Base-by-base conservation (phyloP, 2,797 vertebrate genomes). In the Oreochromis grahami region DNA sequence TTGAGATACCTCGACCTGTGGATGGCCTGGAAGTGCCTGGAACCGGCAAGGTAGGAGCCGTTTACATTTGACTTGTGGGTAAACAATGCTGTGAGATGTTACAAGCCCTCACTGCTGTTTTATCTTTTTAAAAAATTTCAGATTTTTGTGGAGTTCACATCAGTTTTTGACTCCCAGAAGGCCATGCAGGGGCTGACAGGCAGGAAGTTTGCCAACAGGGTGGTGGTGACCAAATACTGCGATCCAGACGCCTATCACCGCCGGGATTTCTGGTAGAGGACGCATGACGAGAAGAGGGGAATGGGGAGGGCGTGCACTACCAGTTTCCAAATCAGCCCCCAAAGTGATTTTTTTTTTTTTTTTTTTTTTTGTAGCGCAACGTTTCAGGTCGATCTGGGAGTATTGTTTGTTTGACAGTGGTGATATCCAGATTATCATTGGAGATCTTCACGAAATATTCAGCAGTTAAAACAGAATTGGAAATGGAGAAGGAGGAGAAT, bases 191-290 rank as follows among this genome's bases (percentile, higher is more conserved):
- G 97, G 80, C 96, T 99, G 86, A 98, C 98, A 0, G 98, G 98
- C 78, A 97, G 98, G 94, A 99, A 98, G 95, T 99, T 98, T 91
- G 98, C 98, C 90, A 98, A 98, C 96, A 96, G 98, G 91, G 98
- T 99, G 94, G 98, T 99, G 87, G 98, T 99, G 95, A 98, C 98
- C 89, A 99, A 99, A 92, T 99, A 98, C 96, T 98, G 97, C 95
- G 98, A 98, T 95, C 98, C 98, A 65, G 98, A 98, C 70, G 97
- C 97, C 56, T 99, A 98, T 89, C 98, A 99, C 94, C 97, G 97
- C 93, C 96, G 98, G 88, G 98, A 99, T 93, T 98, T 99, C 96
- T 98, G 96, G 97, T 98, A 98, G 97, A 97, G 81, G 89, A 81
- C 80, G 68, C 79, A 38, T 70, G 77, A 89, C 38, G 60, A 80